Evolutionary conservation across 1,140 invertebrate species (phyloP), one percentile per base, ranked within the genome.

Genomic region (Scaptomyza pallida): DNA sequence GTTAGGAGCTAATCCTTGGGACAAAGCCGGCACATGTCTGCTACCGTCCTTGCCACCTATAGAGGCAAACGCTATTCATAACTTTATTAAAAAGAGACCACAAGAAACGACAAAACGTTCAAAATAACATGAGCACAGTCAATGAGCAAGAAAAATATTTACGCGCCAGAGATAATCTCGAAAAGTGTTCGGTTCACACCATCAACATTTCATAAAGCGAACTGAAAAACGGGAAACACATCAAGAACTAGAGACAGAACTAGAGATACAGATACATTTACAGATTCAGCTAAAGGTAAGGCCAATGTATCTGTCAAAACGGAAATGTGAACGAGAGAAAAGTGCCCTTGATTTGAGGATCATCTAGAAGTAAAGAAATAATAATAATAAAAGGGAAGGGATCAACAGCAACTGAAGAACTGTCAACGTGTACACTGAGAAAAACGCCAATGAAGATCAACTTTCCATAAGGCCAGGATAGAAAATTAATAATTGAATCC

Each of bases 321-420:
- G 82, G 78, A 86, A 88, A 88, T 88, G 74, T 81, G 82, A 86
- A 81, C 78, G 71, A 48, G 67, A 59, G 52, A 63, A 88, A 73
- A 88, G 81, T 86, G 88, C 83, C 78, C 86, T 89, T 90, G 88
- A 89, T 89, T 86, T 72, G 70, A 88, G 75, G 86, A 89, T 89
- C 88, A 89, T 90, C 88, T 72, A 52, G 68, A 62, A 55, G 56
- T 63, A 80, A 55, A 77, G 74, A 67, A 56, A 54, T 48, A 44
- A 33, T 10, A 55, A 41, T 19, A 41, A 50, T 26, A 52, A 40
- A 37, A 26, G 45, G 43, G 30, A 47, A 35, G 26, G 45, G 17
- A 44, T 59, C 43, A 47, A 26, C 8, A n/a, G n/a, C n/a, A 37
- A 30, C 19, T 50, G 26, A 9, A 6, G 15, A 15, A 61, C 59